Conservation (phyloP, 2,797 vertebrate genomes). For the Myiotriccus ornatus region DNA sequence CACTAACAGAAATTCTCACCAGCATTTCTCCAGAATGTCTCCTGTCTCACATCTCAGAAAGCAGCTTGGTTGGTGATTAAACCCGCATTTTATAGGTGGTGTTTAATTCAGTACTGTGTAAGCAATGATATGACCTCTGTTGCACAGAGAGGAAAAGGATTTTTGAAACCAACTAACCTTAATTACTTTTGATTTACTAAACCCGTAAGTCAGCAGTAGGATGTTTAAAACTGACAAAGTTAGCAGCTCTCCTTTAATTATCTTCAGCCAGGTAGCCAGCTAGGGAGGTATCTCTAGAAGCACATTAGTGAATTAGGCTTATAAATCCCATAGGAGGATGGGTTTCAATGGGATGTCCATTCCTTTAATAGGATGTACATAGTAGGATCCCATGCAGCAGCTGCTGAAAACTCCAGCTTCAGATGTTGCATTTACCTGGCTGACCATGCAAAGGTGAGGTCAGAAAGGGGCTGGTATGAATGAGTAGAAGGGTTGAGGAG, state of each 20-base stretch:
- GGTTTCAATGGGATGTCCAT: neutral
- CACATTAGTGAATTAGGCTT: neutral
- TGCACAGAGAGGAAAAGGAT: neutral
- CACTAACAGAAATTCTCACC: neutral
- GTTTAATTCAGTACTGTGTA: neutral
- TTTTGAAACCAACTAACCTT: slow-evolving; percentile 7
- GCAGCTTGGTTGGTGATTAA: neutral
- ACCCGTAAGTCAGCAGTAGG: neutral
- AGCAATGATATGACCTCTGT: neutral
- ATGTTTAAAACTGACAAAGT: neutral
- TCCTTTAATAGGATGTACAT: neutral
- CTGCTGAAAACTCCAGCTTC: neutral
- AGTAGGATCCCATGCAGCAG: neutral
- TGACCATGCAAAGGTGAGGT: neutral
- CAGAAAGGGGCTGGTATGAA: neutral
- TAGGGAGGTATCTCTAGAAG: neutral
- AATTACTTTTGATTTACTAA: slow-evolving; percentile 17
- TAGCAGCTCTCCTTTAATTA: neutral
- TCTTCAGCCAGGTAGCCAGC: neutral
- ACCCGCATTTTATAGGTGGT: neutral
- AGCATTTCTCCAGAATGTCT: neutral
- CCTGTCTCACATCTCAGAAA: neutral
- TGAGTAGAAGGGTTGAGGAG: rapidly evolving
- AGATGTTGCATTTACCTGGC: neutral
- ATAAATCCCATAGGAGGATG: neutral